phyloP scores from a whole-genome alignment of 2,113 vertebrate genomes.

The Chrysemys picta region DNA sequence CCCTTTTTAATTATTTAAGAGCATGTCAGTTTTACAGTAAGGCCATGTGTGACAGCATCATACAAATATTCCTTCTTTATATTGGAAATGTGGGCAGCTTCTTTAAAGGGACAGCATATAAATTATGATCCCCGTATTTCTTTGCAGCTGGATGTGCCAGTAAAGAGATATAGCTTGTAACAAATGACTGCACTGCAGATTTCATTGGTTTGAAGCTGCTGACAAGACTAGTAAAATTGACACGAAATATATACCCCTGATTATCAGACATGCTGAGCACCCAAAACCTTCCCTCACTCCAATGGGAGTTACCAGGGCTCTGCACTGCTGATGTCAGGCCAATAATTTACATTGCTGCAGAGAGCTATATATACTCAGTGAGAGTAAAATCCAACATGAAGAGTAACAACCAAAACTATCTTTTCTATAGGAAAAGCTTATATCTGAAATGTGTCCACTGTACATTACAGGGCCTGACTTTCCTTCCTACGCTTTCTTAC shows the following conservation, averaged over 20 bases:
- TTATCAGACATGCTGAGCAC: background rate
- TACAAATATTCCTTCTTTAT: constrained; percentile 45
- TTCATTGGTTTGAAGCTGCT: background rate
- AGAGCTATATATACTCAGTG: constrained; percentile 38
- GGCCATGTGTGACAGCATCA: constrained; percentile 57
- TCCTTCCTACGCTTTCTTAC: accelerated
- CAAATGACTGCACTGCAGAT: background rate
- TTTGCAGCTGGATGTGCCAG: background rate
- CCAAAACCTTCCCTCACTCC: background rate
- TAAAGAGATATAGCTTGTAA: background rate
- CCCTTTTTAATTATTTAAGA: constrained; percentile 81
- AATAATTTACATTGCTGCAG: background rate
- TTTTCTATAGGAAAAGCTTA: background rate
- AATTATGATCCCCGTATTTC: background rate
- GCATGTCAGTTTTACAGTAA: constrained; percentile 68
- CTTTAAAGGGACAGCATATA: constrained; percentile 45
- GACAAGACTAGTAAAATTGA: background rate
- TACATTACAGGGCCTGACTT: background rate
- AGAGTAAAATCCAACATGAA: constrained; percentile 12
- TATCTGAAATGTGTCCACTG: accelerated
- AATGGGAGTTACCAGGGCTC: background rate
- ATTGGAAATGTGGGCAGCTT: background rate
- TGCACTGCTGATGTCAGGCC: background rate
- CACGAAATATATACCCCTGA: background rate
- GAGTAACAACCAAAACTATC: background rate